Base-by-base conservation (phyloP, 2,888 invertebrate species). In the Sympetrum striolatum region DNA sequence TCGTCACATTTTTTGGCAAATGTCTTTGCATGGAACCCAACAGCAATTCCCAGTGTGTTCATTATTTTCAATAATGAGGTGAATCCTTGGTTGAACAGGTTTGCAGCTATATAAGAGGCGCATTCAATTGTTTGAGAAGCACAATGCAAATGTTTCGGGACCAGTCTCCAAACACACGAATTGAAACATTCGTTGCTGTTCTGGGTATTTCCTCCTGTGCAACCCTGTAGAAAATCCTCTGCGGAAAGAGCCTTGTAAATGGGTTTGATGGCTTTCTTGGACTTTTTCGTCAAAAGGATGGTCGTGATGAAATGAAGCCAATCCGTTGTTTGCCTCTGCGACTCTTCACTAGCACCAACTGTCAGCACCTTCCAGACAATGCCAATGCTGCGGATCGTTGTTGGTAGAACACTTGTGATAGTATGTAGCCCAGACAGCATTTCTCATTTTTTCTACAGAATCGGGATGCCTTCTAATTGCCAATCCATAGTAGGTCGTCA, bases 401-500 rank as follows among this genome's bases (percentile, higher is more conserved):
- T n/a, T 6, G n/a, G 79, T 79, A 15, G 80, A 80, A 10, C 31
- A 35, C 37, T 80, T 35, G 39, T 80, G 80, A 37, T 14, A 80
- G 12, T 4, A 80, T 31, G 80, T 80, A 31, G 80, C 80, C 80
- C 80, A 80, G 35, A 80, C 37, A 31, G 31, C 80, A 12, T 10
- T 10, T 10, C 10, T 37, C 80, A 80, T 80, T 35, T 80, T 37
- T 2, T 35, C 35, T 12, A 10, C 37, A 6, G 80, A 80, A 2
- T 80, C 80, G 10, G 31, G 12, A 37, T 80, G 31, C 35, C 80
- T 31, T 31, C 80, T 10, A 10, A 80, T 80, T 5, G 80, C 92
- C 22, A 92, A 80, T 25, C 92, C 92, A 91, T 92, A 92, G 91
- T 91, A 93, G 25, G 81, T 91, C 53, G 92, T 92, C 64, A 93